Evolutionary conservation across 2,797 vertebrate species (phyloP).

Genomic region (Rhinichthys osculus): DNA sequence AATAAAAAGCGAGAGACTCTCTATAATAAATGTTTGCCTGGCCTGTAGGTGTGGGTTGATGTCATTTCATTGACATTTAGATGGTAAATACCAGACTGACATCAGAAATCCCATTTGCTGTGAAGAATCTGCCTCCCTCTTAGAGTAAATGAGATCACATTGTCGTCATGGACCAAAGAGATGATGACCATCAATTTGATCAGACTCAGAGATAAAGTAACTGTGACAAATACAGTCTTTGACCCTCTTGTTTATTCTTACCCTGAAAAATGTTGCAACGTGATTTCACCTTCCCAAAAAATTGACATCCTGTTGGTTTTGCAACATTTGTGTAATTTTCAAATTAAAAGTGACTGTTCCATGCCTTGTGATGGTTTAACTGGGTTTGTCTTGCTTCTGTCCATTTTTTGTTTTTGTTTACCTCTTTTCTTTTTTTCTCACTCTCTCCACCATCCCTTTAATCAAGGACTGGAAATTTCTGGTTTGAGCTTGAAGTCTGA

Average conservation of each 20-base stretch:
- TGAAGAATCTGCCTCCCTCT: neutral
- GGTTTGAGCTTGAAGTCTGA: neutral
- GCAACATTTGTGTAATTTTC: conserved; percentile 36
- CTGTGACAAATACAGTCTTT: conserved; percentile 27
- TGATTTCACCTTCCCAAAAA: neutral
- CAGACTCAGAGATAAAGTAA: conserved; percentile 27
- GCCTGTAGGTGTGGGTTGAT: conserved; percentile 11
- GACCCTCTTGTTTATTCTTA: conserved; percentile 10
- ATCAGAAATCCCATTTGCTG: neutral
- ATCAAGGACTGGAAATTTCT: neutral
- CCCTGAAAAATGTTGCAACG: neutral
- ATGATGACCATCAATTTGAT: conserved; percentile 29
- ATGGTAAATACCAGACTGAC: conserved; percentile 27
- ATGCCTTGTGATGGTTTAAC: conserved; percentile 60
- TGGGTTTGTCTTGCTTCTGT: neutral
- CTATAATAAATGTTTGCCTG: conserved; percentile 14
- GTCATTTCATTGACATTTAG: conserved; percentile 20
- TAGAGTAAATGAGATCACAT: neutral
- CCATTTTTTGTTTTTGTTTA: neutral
- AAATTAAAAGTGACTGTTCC: conserved; percentile 60
- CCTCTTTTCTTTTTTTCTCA: neutral
- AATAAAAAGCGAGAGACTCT: conserved; percentile 6
- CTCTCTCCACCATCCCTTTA: neutral
- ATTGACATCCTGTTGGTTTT: conserved; percentile 22
- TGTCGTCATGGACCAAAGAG: neutral